Evolutionary conservation across 30 jellyfish, hydroid and myxozoan species (phyloP), one percentile per base, ranked within the genome.

Genomic region (Turritopsis rubra): DNA sequence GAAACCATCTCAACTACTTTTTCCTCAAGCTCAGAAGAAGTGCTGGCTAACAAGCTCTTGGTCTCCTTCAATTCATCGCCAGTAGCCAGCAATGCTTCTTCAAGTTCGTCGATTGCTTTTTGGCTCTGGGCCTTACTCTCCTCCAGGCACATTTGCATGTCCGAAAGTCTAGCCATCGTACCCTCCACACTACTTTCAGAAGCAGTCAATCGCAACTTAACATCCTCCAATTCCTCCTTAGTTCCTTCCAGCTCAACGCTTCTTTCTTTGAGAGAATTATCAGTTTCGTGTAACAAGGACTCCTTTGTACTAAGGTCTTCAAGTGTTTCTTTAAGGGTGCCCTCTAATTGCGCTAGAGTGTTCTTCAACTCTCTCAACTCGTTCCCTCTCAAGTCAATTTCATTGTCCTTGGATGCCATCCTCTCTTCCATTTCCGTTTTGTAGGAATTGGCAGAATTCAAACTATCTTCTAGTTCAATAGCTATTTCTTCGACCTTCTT

Each of bases 361-460:
- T 60, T 60, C 73, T 23, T 60, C 73, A 21, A 21, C 73, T 60
- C 19, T 21, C 73, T 23, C 21, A 60, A 60, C 73, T 60, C 21
- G 19, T 72, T 25, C n/a, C n/a, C 80, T 72, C 24, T 20, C 80
- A 72, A 72, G 80, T 25, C 80, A 29, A 19, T n/a, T 72, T 21
- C 28, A 25, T 20, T 18, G 80, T 25, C 28, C 24, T 25, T 25
- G 20, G 18, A 21, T 20, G n/a, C n/a, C n/a, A n/a, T n/a, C n/a
- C n/a, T n/a, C n/a, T n/a, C n/a, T n/a, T n/a, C n/a, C n/a, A n/a
- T n/a, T n/a, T n/a, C n/a, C n/a, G n/a, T n/a, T n/a, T n/a, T n/a
- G n/a, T n/a, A n/a, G n/a, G n/a, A n/a, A n/a, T n/a, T n/a, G n/a
- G n/a, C n/a, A n/a, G n/a, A n/a, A n/a, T n/a, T n/a, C n/a, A n/a